Evolutionary conservation across 2,113 vertebrate species (phyloP).

Genomic region (Mystacornis crossleyi): DNA sequence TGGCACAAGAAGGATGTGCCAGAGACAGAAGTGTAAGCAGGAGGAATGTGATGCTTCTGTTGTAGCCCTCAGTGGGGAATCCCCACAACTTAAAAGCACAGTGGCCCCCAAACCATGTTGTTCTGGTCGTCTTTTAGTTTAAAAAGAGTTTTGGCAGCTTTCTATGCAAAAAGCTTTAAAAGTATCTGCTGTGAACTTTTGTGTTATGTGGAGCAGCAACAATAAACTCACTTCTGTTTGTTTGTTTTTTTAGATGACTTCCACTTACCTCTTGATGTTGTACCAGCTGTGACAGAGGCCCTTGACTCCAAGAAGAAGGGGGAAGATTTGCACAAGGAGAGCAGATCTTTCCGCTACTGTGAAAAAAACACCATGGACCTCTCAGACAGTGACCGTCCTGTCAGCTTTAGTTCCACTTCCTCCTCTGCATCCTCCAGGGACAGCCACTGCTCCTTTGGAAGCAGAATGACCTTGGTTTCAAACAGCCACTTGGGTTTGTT

Average conservation of each 20-base stretch:
- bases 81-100: background rate
- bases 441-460: conserved; percentile 94
- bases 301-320: conserved; percentile 71
- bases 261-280: conserved; percentile 77
- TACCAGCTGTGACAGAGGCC: conserved; percentile 81
- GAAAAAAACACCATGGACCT: conserved; percentile 88
- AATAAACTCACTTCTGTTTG: background rate
- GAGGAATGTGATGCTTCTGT: background rate
- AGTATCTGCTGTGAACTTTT: background rate
- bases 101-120: accelerated
- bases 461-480: conserved; percentile 87
- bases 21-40: background rate
- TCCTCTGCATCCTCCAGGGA: conserved; percentile 95
- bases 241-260: conserved; percentile 81
- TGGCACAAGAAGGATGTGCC: background rate
- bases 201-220: background rate
- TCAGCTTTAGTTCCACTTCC: conserved; percentile 97
- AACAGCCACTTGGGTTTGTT: conserved; percentile 83
- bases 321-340: conserved; percentile 73
- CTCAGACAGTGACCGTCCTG: conserved; percentile 89
- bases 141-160: background rate
- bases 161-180: background rate
- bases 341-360: conserved; percentile 70
- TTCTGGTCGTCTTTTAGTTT: background rate
- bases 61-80: background rate